Conservation (phyloP, 2,113 vertebrate species). For the Microcebus lehilahytsara region DNA sequence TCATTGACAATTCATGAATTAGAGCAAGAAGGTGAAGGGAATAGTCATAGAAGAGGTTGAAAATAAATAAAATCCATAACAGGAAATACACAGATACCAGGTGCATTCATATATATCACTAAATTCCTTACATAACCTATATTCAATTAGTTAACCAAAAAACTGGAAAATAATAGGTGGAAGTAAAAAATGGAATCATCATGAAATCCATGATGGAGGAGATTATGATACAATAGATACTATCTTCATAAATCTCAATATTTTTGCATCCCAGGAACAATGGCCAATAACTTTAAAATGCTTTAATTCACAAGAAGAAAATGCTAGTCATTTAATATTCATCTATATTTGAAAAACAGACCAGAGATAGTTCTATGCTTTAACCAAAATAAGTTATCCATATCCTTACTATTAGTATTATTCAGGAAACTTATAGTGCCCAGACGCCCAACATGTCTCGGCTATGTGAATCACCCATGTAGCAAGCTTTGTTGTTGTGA, state of each 20-base stretch:
- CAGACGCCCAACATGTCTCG: neutral
- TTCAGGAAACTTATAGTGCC: neutral
- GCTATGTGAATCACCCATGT: neutral
- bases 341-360: neutral
- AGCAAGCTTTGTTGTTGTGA: neutral
- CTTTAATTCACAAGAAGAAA: neutral
- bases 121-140: neutral
- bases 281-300: neutral
- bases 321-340: neutral
- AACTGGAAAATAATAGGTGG: neutral
- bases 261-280: neutral
- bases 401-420: neutral
- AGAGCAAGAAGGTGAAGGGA: neutral
- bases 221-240: neutral
- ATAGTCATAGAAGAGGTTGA: neutral
- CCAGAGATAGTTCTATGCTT: neutral
- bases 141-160: neutral
- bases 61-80: neutral
- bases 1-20: neutral
- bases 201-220: neutral
- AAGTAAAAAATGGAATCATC: neutral
- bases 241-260: neutral
- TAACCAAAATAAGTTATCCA: neutral
- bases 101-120: neutral
- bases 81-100: neutral